phyloP scores from a whole-genome alignment of 2,888 invertebrate genomes.

The Antheraea assamensis region DNA sequence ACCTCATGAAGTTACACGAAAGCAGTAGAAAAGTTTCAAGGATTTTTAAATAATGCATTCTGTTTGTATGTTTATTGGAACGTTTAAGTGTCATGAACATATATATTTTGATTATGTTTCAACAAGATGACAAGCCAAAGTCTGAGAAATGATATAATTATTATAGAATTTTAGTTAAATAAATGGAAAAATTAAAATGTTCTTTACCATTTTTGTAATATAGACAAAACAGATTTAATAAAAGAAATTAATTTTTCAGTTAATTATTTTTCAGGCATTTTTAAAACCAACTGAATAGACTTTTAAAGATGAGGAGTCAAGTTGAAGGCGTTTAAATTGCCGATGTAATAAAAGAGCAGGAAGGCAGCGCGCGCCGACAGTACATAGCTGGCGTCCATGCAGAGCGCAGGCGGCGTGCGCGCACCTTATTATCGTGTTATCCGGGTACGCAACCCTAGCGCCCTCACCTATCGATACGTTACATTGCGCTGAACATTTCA shows the following conservation, averaged over 20 bases:
- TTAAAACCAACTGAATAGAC: constrained; percentile 3
- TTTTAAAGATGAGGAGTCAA: constrained; percentile 58
- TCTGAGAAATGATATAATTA: no score
- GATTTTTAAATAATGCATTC: no score
- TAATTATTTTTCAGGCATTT: background rate
- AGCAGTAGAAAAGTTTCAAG: no score
- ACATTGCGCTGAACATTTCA: constrained; percentile 49
- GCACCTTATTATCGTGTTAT: constrained; percentile 40
- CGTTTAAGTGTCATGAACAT: no score
- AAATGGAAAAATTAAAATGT: no score
- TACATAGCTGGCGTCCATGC: constrained; percentile 63
- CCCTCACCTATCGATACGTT: constrained; percentile 44
- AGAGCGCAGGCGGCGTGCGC: constrained; percentile 58
- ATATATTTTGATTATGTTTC: no score
- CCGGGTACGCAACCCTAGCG: constrained; percentile 52
- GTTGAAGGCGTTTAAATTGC: constrained; percentile 71
- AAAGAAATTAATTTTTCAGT: background rate
- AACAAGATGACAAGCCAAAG: no score
- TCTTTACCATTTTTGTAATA: no score
- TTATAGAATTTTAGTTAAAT: no score
- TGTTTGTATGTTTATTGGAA: no score
- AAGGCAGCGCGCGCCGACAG: constrained; percentile 70
- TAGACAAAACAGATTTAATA: no score
- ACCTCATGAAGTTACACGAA: no score
- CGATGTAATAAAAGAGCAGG: constrained; percentile 76